A percentile compares a stretch with the other conserved stretches of the same genome.
Evolutionary conservation across 2,113 vertebrate genomes (phyloP).

Genomic region (Bombycilla garrulus): DNA sequence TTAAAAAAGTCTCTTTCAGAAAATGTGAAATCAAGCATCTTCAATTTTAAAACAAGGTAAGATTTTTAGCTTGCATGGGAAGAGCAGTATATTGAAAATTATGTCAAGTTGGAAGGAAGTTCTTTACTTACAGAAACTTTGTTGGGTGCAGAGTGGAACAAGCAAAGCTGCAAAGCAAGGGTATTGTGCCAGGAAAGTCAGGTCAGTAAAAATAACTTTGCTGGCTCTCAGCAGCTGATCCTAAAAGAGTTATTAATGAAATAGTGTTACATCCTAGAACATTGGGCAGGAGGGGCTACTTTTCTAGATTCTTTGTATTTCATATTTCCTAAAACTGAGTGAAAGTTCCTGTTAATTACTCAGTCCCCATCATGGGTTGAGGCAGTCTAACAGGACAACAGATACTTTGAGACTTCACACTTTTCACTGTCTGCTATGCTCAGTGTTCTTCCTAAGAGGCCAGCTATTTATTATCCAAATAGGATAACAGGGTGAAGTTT

Average conservation of each 20-base stretch:
- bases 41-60: not conserved
- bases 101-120: not conserved
- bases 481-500: not conserved
- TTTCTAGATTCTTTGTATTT: not conserved
- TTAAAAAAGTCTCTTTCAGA: not conserved
- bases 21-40: not conserved
- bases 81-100: not conserved
- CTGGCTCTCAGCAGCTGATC: not conserved
- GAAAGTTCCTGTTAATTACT: not conserved
- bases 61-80: not conserved
- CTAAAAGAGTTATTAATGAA: not conserved
- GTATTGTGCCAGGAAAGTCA: not conserved
- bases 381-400: not conserved
- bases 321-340: not conserved
- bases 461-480: not conserved
- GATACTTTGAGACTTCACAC: not conserved
- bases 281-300: not conserved
- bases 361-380: rapidly evolving
- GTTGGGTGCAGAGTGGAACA: not conserved
- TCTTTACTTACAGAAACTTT: not conserved
- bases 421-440: not conserved
- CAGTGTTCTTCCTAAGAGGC: not conserved
- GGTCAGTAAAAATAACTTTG: not conserved
- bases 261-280: not conserved
- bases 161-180: not conserved